Evolutionary conservation across 2,888 invertebrate genomes (phyloP).

Genomic region (Nebria salina): DNA sequence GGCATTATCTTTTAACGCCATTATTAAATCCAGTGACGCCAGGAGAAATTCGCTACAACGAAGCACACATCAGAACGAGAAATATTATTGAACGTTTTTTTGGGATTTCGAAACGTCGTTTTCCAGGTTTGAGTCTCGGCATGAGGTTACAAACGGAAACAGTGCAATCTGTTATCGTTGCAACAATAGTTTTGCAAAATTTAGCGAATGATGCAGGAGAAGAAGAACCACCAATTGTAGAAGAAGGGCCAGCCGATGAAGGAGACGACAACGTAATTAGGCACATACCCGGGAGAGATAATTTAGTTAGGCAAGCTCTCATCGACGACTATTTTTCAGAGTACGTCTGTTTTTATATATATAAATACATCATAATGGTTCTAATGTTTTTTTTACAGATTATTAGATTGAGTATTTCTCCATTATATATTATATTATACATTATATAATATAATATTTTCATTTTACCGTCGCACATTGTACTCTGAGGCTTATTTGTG

Average conservation of each 20-base stretch:
- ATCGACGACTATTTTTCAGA: slow-evolving; percentile 19
- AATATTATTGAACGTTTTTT: slow-evolving; percentile 52
- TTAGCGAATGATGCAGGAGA: slow-evolving; percentile 34
- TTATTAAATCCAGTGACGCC: slow-evolving; percentile 46
- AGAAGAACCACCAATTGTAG: slow-evolving; percentile 14
- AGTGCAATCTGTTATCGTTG: slow-evolving; percentile 49
- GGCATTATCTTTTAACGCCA: slow-evolving; percentile 51
- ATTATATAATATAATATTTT: too few relatives aligned
- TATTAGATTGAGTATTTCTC: too few relatives aligned
- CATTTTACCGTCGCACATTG: too few relatives aligned
- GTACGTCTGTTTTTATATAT: background rate
- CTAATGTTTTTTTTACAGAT: too few relatives aligned
- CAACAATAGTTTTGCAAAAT: slow-evolving; percentile 51
- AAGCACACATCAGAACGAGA: slow-evolving; percentile 51
- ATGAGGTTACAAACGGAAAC: slow-evolving; percentile 50
- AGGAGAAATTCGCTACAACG: slow-evolving; percentile 50
- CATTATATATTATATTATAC: too few relatives aligned
- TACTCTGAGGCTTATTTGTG: too few relatives aligned
- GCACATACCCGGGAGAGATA: background rate
- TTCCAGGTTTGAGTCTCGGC: slow-evolving; percentile 54
- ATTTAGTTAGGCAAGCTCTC: slow-evolving; percentile 7
- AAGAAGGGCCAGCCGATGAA: background rate
- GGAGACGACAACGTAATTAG: background rate
- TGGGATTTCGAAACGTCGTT: slow-evolving; percentile 53
- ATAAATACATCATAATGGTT: background rate